Evolutionary conservation across 2,888 invertebrate genomes (phyloP).

Genomic region (Cryptus viduatorius): DNA sequence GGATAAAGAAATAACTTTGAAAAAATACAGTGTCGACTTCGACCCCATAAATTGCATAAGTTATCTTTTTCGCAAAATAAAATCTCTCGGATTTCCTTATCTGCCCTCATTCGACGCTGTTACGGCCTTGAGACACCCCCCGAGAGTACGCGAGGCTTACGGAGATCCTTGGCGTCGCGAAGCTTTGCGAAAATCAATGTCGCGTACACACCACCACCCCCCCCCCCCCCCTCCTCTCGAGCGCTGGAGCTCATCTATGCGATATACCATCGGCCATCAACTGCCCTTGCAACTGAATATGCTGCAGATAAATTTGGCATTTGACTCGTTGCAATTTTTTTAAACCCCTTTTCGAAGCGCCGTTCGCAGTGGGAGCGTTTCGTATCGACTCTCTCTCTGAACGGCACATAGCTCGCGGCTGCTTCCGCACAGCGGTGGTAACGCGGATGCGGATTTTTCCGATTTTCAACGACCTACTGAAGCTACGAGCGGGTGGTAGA

Average conservation of each 20-base stretch:
- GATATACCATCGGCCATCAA: too few species aligned
- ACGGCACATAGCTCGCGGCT: too few species aligned
- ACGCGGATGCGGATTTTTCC: slow-evolving; percentile 24
- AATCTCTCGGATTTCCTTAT: background rate
- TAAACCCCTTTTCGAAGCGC: too few species aligned
- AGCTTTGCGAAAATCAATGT: slow-evolving; percentile 48
- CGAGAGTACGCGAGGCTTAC: background rate
- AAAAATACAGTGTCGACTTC: background rate
- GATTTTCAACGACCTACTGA: slow-evolving; percentile 18
- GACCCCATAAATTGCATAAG: background rate
- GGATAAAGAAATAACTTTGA: background rate
- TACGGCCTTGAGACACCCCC: background rate
- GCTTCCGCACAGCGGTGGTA: slow-evolving; percentile 3
- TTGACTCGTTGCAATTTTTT: too few species aligned
- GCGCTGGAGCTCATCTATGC: too few species aligned
- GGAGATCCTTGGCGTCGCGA: background rate
- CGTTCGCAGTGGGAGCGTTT: too few species aligned
- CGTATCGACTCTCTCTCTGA: too few species aligned
- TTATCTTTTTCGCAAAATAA: background rate
- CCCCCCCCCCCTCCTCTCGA: too few species aligned
- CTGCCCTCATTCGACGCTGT: background rate
- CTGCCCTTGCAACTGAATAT: too few species aligned
- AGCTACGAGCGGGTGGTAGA: background rate
- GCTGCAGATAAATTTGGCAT: too few species aligned
- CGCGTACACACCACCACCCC: background rate